Evolutionary conservation across 2,888 invertebrate species (phyloP).

Genomic region (Zaprionus lineosus): DNA sequence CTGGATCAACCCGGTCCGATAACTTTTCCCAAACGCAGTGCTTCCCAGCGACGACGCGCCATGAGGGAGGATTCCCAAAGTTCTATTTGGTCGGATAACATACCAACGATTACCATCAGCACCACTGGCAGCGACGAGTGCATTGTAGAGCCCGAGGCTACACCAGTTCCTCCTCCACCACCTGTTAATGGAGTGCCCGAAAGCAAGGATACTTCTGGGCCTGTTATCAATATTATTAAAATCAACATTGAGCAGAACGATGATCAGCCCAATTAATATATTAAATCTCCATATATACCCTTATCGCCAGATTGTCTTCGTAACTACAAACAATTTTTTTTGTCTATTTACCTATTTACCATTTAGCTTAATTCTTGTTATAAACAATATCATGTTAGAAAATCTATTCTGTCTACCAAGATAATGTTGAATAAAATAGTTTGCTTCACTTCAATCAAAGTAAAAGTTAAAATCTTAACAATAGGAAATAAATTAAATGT

Average conservation of each 20-base stretch:
- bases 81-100: constrained; percentile 86
- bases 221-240: constrained; percentile 69
- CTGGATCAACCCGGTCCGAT: constrained; percentile 80
- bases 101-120: constrained; percentile 91
- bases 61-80: constrained; percentile 86
- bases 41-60: constrained; percentile 84
- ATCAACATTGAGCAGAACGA: constrained; percentile 69
- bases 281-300: constrained; percentile 13
- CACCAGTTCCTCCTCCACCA: constrained; percentile 1
- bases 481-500: background rate
- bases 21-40: constrained; percentile 81
- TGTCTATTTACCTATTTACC: constrained; percentile 24
- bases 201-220: constrained; percentile 32
- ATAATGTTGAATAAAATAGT: constrained; percentile 35
- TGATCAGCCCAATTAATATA: constrained; percentile 20
- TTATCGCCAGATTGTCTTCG: constrained; percentile 59
- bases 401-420: constrained; percentile 29
- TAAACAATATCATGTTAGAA: constrained; percentile 33
- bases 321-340: constrained; percentile 21
- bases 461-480: background rate
- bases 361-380: constrained; percentile 45
- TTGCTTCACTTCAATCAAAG: constrained; percentile 33
- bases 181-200: constrained; percentile 48
- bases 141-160: constrained; percentile 80
- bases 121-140: constrained; percentile 88